Percentiles rank a stretch among this genome's conserved stretches.
Evolutionary conservation across 1,140 invertebrate genomes (phyloP).

Genomic region (Chrysopa pallens): DNA sequence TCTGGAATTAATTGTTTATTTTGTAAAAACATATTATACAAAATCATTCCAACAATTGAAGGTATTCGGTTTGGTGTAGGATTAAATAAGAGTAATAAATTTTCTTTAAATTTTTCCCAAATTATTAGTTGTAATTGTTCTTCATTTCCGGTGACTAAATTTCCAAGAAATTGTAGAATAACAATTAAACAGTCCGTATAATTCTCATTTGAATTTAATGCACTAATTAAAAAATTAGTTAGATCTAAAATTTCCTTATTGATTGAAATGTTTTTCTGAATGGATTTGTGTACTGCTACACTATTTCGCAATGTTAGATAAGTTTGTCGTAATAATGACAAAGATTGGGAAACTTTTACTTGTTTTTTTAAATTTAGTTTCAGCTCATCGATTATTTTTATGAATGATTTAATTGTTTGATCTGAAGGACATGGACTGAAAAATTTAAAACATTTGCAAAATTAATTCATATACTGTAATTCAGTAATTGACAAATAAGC

Average conservation of each 20-base stretch:
- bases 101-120: constrained; percentile 1
- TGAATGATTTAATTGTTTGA: too few species aligned
- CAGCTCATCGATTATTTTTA: too few species aligned
- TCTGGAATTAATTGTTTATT: constrained; percentile 2
- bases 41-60: constrained; percentile 6
- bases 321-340: constrained; percentile 3
- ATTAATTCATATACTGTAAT: too few species aligned
- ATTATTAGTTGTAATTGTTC: constrained; percentile 1
- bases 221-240: constrained; percentile 2
- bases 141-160: constrained; percentile 9
- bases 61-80: neutral
- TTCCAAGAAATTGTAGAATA: constrained; percentile 12
- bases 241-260: constrained; percentile 3
- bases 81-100: constrained; percentile 4
- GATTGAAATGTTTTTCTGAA: constrained; percentile 4
- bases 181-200: constrained; percentile 7
- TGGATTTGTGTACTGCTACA: constrained; percentile 4
- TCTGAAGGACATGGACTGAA: too few species aligned
- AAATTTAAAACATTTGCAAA: too few species aligned
- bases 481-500: too few species aligned
- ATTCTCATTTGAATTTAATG: neutral
- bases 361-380: too few species aligned
- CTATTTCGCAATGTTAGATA: constrained; percentile 10
- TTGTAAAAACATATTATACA: constrained; percentile 12
- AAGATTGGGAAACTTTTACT: neutral